Evolutionary conservation across 2,888 invertebrate genomes (phyloP).

Genomic region (Dryococelus australis): DNA sequence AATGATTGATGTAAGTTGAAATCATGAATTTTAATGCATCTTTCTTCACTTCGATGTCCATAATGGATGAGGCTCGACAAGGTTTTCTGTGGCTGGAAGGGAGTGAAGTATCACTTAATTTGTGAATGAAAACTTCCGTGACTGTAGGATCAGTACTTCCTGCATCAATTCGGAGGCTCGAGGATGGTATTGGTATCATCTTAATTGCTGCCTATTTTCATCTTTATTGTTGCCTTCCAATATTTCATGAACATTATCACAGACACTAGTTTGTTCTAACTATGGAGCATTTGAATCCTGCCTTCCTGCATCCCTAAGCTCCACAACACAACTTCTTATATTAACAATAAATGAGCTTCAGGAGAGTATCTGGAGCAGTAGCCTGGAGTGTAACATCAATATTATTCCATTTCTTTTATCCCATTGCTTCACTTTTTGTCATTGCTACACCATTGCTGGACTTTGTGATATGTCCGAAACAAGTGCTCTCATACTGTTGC

Average conservation of each 20-base stretch:
- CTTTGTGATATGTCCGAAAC: conserved; percentile 46
- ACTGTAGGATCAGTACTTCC: conserved; percentile 33
- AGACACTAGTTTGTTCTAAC: conserved; percentile 43
- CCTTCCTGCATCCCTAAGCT: conserved; percentile 39
- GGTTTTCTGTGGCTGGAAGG: conserved; percentile 42
- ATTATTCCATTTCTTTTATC: conserved; percentile 42
- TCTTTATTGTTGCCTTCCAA: conserved; percentile 49
- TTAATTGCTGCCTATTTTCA: too few species aligned
- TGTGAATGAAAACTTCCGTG: too few species aligned
- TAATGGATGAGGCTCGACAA: conserved; percentile 41
- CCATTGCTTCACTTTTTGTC: conserved; percentile 36
- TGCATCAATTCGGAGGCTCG: conserved; percentile 46
- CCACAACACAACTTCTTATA: background rate
- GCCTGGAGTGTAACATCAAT: conserved; percentile 35
- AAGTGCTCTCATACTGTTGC: conserved; percentile 48
- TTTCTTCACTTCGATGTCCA: conserved; percentile 36
- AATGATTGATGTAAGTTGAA: conserved; percentile 25
- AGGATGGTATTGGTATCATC: conserved; percentile 49
- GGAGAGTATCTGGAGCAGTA: conserved; percentile 32
- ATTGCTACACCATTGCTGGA: conserved; percentile 43
- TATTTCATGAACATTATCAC: conserved; percentile 46
- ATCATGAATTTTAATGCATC: conserved; percentile 40
- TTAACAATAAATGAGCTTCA: conserved; percentile 38
- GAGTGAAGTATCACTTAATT: conserved; percentile 17
- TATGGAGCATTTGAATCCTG: conserved; percentile 35